Base-by-base conservation (phyloP, 2,888 invertebrate species). In the Brachypterus glaber region DNA sequence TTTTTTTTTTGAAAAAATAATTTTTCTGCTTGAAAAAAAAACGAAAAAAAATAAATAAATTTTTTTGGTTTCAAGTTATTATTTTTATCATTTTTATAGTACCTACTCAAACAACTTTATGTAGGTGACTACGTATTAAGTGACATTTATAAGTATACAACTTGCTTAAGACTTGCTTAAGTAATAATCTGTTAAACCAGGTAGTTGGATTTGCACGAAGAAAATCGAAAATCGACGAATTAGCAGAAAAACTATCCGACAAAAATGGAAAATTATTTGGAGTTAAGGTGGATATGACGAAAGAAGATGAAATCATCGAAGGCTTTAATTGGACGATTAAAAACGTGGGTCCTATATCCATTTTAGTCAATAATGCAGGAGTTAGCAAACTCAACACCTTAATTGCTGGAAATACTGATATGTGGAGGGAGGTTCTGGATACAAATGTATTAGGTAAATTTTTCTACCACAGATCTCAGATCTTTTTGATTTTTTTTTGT, bases 391-490 rank as follows among this genome's bases (percentile, higher is more conserved):
- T 25, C 1, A 46, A 42, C 11, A 41, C 40, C 5, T 33, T 48
- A 1, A 33, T 40, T 7, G 47, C 46, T 16, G 57, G 57, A 3
- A 43, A 51, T 24, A 45, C 50, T 4, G 40, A 43, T 4, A 40
- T 39, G 3, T 57, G 57, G 55, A 49, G 44, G 29, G 36, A 44
- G 26, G 45, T 55, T 4, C 33, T 57, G 5, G 52, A 57, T 37
- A 49, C 53, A 8, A 57, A 57, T 37, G 40, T 57, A 1, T 25
- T 54, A 2, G 55, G 43, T 14, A 11, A 9, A 27, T 11, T n/a
- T n/a, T n/a, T n/a, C n/a, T n/a, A n/a, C n/a, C n/a, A n/a, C n/a
- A n/a, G n/a, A n/a, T n/a, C n/a, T n/a, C n/a, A n/a, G n/a, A n/a
- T n/a, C n/a, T n/a, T n/a, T n/a, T n/a, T n/a, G n/a, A n/a, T n/a